Evolutionary conservation across 64 coral and sea anemone genomes (phyloP), one percentile per base, ranked within the genome.

Genomic region (Acropora tenuis): DNA sequence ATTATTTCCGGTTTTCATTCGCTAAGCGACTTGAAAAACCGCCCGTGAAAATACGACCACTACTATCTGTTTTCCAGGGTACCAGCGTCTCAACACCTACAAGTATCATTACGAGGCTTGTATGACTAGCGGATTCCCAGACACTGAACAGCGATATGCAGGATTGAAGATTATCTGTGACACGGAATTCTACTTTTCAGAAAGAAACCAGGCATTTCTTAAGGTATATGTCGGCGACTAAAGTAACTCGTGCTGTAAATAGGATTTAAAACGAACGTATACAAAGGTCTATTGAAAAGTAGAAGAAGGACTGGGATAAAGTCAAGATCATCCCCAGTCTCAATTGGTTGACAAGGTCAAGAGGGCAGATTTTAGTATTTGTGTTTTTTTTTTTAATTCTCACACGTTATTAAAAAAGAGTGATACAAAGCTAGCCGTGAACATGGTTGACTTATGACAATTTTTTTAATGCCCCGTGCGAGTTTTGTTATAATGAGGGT

Each of bases 161-260:
- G 80, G 80, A 5, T 41, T 83, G 41, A 83, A 83, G 58, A 83
- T 83, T 59, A 46, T 58, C 11, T 83, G 80, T 67, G 58, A 83
- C 13, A 46, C 58, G 10, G 80, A 83, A 5, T 63, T 83, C 42
- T 44, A 67, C 41, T 15, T 83, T 41, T 11, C 30, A 41, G 42
- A 30, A 16, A 59, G 67, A 11, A 45, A 19, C 15, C 3, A 1
- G 1, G 80, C 80, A 6, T 83, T 46, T 5, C 42, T 83, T 1
- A 83, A 83, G 80, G 80, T 83, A 8, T 47, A 47, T 80, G 15
- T 3, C 3, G 12, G 63, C 11, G 41, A 3, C 41, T 40, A 30
- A 8, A 30, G 30, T 30, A 30, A 30, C 30, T 30, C 30, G 30
- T 30, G 30, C 30, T 30, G 30, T 30, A 30, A 30, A 30, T 30